Percentiles rank a stretch among this genome's conserved stretches.
These are phyloP conservation scores for Luehdorfia chinensis DNA, from an alignment of 1,140 invertebrate genomes.

Conservation along the genomic window DNA sequence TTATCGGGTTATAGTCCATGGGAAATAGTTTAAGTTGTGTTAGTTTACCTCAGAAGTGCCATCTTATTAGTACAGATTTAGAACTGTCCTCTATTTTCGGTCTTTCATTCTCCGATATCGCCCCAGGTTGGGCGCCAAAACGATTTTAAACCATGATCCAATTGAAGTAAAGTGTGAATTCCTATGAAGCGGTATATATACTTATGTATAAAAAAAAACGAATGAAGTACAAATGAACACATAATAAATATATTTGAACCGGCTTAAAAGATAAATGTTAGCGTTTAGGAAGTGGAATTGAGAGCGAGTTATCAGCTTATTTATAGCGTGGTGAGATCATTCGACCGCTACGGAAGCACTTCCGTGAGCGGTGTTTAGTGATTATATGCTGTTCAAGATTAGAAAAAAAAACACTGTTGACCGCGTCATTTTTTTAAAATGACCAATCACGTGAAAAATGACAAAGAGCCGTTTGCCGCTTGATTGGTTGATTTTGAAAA, in stretches of 20 bases:
- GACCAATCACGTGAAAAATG: too few species aligned
- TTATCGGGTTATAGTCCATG: not conserved
- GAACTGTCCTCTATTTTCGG: not conserved
- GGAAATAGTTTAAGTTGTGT: constrained; percentile 48
- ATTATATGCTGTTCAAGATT: too few species aligned
- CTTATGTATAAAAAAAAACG: constrained; percentile 26
- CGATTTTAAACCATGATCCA: constrained; percentile 27
- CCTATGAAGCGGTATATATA: constrained; percentile 16
- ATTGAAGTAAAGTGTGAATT: constrained; percentile 18
- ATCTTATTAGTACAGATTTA: constrained; percentile 33
- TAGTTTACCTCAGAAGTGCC: constrained; percentile 69
- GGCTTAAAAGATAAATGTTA: constrained; percentile 55
- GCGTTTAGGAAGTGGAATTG: constrained; percentile 67
- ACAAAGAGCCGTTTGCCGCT: too few species aligned
- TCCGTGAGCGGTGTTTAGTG: too few species aligned
- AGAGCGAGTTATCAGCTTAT: constrained; percentile 37
- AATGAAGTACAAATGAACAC: constrained; percentile 65
- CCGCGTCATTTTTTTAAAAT: too few species aligned
- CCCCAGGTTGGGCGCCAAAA: constrained; percentile 26
- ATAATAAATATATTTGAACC: constrained; percentile 58
- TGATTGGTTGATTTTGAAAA: too few species aligned
- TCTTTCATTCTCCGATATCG: not conserved
- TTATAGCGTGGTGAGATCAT: too few species aligned
- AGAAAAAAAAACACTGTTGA: too few species aligned
- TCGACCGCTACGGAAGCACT: too few species aligned